These are phyloP conservation scores for Drosophila nikananu DNA, from an alignment of 1,140 invertebrate genomes.

Conservation along the genomic window DNA sequence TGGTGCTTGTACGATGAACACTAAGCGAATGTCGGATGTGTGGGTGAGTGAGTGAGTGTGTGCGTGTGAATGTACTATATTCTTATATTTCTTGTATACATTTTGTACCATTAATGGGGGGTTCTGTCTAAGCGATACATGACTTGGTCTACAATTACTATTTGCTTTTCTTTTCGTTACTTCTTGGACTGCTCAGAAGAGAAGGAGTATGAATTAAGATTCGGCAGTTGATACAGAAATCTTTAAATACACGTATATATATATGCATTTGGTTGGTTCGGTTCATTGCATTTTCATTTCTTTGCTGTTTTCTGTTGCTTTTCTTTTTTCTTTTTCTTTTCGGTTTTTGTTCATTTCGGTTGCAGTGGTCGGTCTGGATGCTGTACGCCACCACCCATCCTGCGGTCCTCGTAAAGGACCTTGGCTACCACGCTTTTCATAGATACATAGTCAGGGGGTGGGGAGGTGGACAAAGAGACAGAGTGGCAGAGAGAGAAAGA, in stretches of 20 bases:
- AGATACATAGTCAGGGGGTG: conserved; percentile 41
- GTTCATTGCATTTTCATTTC: conserved; percentile 51
- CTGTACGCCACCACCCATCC: conserved; percentile 54
- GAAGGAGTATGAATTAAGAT: conserved; percentile 85
- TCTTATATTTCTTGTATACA: conserved; percentile 17
- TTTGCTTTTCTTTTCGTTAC: conserved; percentile 50
- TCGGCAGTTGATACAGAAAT: conserved; percentile 85
- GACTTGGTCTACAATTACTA: conserved; percentile 36
- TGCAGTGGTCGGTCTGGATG: conserved; percentile 45
- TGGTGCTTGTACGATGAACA: conserved; percentile 24
- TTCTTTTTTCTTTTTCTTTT: conserved; percentile 58
- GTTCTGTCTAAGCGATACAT: conserved; percentile 34
- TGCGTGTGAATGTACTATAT: conserved; percentile 42
- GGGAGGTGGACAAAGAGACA: conserved; percentile 22
- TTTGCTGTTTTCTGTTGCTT: conserved; percentile 54
- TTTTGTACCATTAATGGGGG: conserved; percentile 8
- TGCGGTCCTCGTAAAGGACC: conserved; percentile 45
- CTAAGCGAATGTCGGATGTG: conserved; percentile 28
- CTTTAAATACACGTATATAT: conserved; percentile 64
- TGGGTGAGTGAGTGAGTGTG: conserved; percentile 9
- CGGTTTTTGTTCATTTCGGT: conserved; percentile 65
- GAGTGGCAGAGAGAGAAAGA: conserved; percentile 11
- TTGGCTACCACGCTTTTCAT: conserved; percentile 47
- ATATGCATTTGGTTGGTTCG: conserved; percentile 40
- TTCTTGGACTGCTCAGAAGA: conserved; percentile 81